Conservation (phyloP, 23 tunicate genomes). For the Phallusia fumigata region DNA sequence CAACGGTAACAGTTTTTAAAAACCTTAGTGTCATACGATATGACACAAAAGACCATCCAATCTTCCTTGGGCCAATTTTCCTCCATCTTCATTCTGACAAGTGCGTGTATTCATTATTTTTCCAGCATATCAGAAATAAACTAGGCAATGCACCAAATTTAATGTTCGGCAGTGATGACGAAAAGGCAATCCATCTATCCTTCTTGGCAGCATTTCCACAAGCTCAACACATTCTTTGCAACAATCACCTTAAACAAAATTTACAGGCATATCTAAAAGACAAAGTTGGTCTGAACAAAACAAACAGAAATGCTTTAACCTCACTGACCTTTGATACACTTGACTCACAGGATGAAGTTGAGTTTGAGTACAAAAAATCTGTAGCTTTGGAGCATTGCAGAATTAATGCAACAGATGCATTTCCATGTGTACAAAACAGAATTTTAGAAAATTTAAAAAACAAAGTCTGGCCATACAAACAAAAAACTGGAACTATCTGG, state of each 20-base stretch:
- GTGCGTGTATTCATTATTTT: not conserved
- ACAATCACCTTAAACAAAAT: conserved; percentile 13
- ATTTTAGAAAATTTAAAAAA: not conserved
- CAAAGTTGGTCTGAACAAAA: conserved; percentile 15
- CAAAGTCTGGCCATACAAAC: conserved; percentile 7
- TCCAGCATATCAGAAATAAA: not conserved
- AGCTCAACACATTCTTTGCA: conserved; percentile 8
- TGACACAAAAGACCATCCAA: conserved; percentile 12
- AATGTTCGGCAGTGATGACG: conserved; percentile 21
- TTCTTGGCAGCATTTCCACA: conserved; percentile 6
- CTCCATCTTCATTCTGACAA: not conserved
- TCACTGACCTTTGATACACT: not conserved
- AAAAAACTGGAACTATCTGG: not conserved
- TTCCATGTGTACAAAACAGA: not conserved
- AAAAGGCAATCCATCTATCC: conserved; percentile 3
- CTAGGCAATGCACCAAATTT: not conserved
- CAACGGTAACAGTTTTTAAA: conserved; percentile 19
- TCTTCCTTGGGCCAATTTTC: conserved; percentile 5
- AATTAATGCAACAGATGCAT: conserved; percentile 8
- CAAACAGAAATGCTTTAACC: not conserved
- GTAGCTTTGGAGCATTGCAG: not conserved
- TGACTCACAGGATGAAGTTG: not conserved
- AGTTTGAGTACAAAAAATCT: not conserved
- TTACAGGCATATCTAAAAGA: not conserved
- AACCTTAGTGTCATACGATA: conserved; percentile 11